phyloP scores from a whole-genome alignment of 2,797 vertebrate genomes.

The Eleutherodactylus coqui region DNA sequence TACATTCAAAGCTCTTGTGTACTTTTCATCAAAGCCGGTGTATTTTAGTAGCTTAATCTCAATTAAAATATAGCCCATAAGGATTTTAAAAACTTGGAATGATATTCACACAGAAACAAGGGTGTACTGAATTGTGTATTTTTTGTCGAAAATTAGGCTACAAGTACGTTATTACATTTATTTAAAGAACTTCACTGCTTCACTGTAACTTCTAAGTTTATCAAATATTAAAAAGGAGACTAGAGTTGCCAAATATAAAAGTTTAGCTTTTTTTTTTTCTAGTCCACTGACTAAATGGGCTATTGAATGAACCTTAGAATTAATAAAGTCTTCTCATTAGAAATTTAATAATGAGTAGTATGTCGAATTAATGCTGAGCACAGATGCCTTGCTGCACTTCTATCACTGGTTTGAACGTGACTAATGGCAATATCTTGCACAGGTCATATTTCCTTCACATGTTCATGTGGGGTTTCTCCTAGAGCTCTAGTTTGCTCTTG shows the following conservation, averaged over 20 bases:
- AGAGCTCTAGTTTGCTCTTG: background rate
- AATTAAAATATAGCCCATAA: conserved; percentile 64
- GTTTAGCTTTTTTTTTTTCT: background rate
- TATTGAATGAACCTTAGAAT: background rate
- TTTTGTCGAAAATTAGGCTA: conserved; percentile 33
- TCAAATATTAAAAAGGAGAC: conserved; percentile 11
- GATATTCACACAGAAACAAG: conserved; percentile 48
- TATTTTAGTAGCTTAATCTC: conserved; percentile 69
- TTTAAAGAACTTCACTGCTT: conserved; percentile 25
- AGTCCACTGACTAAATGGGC: background rate
- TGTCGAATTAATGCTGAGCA: background rate
- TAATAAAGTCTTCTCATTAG: background rate
- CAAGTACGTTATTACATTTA: conserved; percentile 34
- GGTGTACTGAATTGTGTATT: conserved; percentile 39
- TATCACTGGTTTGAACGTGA: background rate
- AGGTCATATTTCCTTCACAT: background rate
- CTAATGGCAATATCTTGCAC: no score
- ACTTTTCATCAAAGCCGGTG: conserved; percentile 68
- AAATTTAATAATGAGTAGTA: background rate
- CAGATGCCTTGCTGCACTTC: background rate
- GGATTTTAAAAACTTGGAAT: conserved; percentile 61
- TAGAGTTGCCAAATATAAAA: background rate
- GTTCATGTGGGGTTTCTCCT: no score
- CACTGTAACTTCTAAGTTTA: conserved; percentile 9
- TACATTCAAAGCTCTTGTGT: conserved; percentile 67